Percentiles rank a stretch among this genome's conserved stretches.
phyloP scores from a whole-genome alignment of 92 coral and sea anemone species.

The Umimayanthus chanpuru region DNA sequence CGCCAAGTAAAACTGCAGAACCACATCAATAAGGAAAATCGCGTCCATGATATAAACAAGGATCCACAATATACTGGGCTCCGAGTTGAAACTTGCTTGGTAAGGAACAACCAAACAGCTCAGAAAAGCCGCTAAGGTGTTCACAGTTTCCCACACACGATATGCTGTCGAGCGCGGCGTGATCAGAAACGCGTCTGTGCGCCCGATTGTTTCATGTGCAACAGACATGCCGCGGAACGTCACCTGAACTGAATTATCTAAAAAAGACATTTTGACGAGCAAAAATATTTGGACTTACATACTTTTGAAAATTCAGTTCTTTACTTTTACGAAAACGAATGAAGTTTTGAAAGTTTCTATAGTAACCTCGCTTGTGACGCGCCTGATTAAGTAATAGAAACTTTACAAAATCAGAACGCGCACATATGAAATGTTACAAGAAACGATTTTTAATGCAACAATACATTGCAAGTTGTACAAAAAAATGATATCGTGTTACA shows the following conservation, averaged over 20 bases:
- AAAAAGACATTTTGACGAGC: constrained; percentile 47
- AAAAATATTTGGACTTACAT: neutral
- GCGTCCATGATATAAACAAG: constrained; percentile 65
- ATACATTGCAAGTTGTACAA: too few relatives aligned
- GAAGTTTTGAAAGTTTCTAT: constrained; percentile 10
- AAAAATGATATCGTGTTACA: too few relatives aligned
- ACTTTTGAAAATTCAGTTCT: neutral
- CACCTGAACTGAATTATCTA: constrained; percentile 64
- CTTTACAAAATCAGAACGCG: neutral
- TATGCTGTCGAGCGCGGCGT: constrained; percentile 69
- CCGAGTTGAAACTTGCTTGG: constrained; percentile 79
- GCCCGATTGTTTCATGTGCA: constrained; percentile 46
- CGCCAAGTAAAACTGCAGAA: constrained; percentile 68
- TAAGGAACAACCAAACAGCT: constrained; percentile 76
- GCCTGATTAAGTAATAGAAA: neutral
- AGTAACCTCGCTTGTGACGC: constrained; percentile 26
- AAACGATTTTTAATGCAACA: too few relatives aligned
- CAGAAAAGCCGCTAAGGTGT: constrained; percentile 47
- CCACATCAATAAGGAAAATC: constrained; percentile 62
- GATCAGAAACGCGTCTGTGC: constrained; percentile 47
- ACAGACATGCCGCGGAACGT: constrained; percentile 77
- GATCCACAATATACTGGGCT: constrained; percentile 52
- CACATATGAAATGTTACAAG: neutral
- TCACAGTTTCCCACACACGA: constrained; percentile 71
- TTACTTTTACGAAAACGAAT: neutral